Evolutionary conservation across 2,888 invertebrate genomes (phyloP).

Genomic region (Spodoptera exigua): DNA sequence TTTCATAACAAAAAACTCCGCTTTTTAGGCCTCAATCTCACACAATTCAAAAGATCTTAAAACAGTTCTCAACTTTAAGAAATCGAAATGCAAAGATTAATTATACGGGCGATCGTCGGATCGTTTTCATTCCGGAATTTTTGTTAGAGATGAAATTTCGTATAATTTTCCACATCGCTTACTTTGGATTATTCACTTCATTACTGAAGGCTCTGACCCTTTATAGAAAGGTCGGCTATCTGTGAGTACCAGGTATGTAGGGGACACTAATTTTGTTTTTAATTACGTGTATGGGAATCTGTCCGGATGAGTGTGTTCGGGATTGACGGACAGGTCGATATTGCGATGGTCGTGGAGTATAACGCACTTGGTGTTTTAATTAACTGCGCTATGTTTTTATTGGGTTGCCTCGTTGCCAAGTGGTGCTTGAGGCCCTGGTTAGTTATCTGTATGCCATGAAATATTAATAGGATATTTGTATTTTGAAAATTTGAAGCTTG

Average conservation of each 20-base stretch:
- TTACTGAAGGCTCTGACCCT: constrained; percentile 67
- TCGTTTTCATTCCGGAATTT: constrained; percentile 54
- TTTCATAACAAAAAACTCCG: no score
- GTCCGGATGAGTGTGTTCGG: constrained; percentile 9
- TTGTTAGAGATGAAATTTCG: constrained; percentile 61
- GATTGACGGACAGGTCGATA: constrained; percentile 28
- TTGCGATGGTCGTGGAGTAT: constrained; percentile 13
- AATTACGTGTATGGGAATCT: constrained; percentile 40
- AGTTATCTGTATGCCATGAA: no score
- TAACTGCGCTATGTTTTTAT: constrained; percentile 9
- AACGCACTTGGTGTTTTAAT: constrained; percentile 27
- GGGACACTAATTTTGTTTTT: constrained; percentile 52
- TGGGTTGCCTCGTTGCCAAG: no score
- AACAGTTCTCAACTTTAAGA: constrained; percentile 29
- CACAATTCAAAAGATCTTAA: neutral
- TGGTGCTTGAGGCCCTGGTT: no score
- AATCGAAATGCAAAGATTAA: constrained; percentile 50
- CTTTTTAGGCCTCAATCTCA: neutral
- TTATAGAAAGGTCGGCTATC: constrained; percentile 60
- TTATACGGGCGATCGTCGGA: constrained; percentile 51
- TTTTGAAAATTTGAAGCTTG: no score
- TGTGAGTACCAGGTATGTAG: constrained; percentile 9
- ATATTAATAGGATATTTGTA: no score
- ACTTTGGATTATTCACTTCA: constrained; percentile 68
- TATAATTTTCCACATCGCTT: constrained; percentile 65